Evolutionary conservation across 2,113 vertebrate species (phyloP).

Genomic region (Mugil cephalus): DNA sequence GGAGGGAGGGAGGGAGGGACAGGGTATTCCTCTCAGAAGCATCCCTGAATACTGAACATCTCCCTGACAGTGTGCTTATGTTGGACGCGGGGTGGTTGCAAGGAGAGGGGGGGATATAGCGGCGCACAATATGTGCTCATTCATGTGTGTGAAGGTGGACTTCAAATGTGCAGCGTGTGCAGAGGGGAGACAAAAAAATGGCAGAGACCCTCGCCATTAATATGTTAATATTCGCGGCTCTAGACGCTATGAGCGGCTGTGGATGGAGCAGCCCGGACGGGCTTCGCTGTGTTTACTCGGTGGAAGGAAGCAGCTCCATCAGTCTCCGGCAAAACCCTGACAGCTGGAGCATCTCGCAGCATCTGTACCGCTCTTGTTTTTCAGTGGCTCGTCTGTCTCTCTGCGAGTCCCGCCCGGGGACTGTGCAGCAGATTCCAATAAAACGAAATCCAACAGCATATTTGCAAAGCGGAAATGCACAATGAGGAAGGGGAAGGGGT

Average conservation of each 20-base stretch:
- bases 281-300: slow-evolving; percentile 8
- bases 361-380: background rate
- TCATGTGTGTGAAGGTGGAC: slow-evolving; percentile 40
- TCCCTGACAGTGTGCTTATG: slow-evolving; percentile 28
- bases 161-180: slow-evolving; percentile 44
- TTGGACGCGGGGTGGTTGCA: slow-evolving; percentile 11
- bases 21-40: slow-evolving; percentile 70
- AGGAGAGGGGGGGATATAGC: slow-evolving; percentile 36
- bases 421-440: background rate
- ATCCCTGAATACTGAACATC: slow-evolving; percentile 50
- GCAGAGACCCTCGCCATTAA: slow-evolving; percentile 20
- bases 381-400: background rate
- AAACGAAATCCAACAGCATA: background rate
- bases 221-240: slow-evolving; percentile 16
- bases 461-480: background rate
- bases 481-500: background rate
- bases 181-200: slow-evolving; percentile 16
- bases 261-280: slow-evolving; percentile 22
- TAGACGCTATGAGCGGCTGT: slow-evolving; percentile 25
- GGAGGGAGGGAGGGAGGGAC: slow-evolving; percentile 4
- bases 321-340: background rate
- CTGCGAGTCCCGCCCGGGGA: background rate
- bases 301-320: background rate
- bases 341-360: background rate
- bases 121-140: slow-evolving; percentile 46